Conservation (phyloP, 2,113 vertebrate species). For the Microcebus ravelobensis region DNA sequence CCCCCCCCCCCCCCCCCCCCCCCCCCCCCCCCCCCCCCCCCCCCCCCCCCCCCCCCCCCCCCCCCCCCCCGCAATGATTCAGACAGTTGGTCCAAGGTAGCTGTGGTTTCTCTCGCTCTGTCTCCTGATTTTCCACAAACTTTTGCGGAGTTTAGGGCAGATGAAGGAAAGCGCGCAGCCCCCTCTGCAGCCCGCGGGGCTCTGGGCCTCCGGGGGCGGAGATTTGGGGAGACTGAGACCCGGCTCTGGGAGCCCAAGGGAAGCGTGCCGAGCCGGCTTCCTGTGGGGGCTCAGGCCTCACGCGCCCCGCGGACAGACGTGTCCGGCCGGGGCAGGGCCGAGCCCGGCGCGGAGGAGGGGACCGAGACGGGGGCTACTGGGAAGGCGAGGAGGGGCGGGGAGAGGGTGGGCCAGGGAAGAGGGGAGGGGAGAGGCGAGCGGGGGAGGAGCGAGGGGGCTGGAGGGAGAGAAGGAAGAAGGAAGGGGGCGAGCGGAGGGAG, state of each 20-base stretch:
- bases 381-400: conserved; percentile 62
- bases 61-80: too few species aligned
- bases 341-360: conserved; percentile 48
- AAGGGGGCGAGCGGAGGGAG: conserved; percentile 54
- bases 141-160: conserved; percentile 51
- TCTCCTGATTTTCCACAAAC: conserved; percentile 47
- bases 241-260: conserved; percentile 42
- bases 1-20: too few species aligned
- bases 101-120: not conserved
- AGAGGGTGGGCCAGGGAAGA: conserved; percentile 35
- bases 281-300: conserved; percentile 70
- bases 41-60: too few species aligned
- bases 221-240: conserved; percentile 55
- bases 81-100: not conserved
- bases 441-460: conserved; percentile 63
- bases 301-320: conserved; percentile 74
- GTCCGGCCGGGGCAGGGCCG: conserved; percentile 59
- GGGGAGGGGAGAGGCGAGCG: not conserved
- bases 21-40: too few species aligned
- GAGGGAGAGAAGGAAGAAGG: conserved; percentile 23
- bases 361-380: not conserved
- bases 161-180: not conserved
- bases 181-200: not conserved
- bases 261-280: conserved; percentile 70
- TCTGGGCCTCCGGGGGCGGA: conserved; percentile 20